Conservation (phyloP, 2,797 vertebrate species). For the Fratercula arctica region DNA sequence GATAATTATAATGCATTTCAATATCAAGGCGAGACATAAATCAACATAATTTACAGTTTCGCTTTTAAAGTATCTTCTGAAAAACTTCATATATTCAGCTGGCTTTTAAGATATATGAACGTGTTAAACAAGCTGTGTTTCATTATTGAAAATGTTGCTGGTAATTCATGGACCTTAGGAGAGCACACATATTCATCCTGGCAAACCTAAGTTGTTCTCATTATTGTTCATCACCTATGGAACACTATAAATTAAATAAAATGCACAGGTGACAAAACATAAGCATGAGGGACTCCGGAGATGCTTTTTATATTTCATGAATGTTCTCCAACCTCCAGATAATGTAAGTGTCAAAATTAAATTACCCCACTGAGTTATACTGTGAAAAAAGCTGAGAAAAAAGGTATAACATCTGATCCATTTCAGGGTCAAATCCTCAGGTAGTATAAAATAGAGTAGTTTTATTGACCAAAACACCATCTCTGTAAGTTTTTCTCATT, state of each 20-base stretch:
- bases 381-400: not conserved
- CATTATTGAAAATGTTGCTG: not conserved
- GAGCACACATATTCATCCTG: not conserved
- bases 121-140: not conserved
- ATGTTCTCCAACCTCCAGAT: not conserved
- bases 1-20: conserved; percentile 3
- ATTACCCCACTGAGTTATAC: not conserved
- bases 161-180: not conserved
- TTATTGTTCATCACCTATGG: not conserved
- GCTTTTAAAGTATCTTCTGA: not conserved
- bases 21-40: not conserved
- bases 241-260: not conserved
- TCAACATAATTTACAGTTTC: not conserved
- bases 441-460: not conserved
- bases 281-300: not conserved
- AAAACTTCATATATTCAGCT: not conserved
- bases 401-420: not conserved
- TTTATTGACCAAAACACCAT: not conserved
- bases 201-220: not conserved
- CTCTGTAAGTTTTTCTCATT: not conserved
- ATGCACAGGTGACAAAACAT: not conserved
- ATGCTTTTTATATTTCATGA: not conserved
- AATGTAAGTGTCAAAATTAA: not conserved
- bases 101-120: not conserved
- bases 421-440: not conserved